A percentile compares a stretch with the other conserved stretches of the same genome.
phyloP scores from a whole-genome alignment of 2,888 invertebrate species.

The Lacanobia oleracea region DNA sequence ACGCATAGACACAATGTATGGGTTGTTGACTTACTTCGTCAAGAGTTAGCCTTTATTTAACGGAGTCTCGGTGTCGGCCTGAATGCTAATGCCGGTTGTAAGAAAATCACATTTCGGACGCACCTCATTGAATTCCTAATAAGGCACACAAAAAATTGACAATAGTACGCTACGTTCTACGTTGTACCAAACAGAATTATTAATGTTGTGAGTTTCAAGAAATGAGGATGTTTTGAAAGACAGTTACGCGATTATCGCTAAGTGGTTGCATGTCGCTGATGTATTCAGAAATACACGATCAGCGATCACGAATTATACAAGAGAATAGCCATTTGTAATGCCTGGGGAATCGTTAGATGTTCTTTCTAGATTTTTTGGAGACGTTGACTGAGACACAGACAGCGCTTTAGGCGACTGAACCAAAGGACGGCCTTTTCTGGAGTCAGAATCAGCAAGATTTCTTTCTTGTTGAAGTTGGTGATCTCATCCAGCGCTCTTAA shows the following conservation, averaged over 20 bases:
- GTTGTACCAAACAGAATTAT: slow-evolving; percentile 54
- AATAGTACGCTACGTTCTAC: slow-evolving; percentile 63
- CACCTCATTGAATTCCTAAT: slow-evolving; percentile 74
- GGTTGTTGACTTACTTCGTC: slow-evolving; percentile 84
- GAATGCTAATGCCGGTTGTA: slow-evolving; percentile 78
- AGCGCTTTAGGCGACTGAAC: slow-evolving; percentile 73
- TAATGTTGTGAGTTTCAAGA: slow-evolving; percentile 53
- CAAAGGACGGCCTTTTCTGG: slow-evolving; percentile 54
- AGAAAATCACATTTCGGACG: slow-evolving; percentile 74
- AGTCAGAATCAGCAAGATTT: slow-evolving; percentile 31
- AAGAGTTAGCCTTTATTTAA: slow-evolving; percentile 76
- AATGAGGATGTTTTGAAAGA: slow-evolving; percentile 59
- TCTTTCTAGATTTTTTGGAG: slow-evolving; percentile 71
- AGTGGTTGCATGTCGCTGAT: slow-evolving; percentile 73
- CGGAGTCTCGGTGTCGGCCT: slow-evolving; percentile 71
- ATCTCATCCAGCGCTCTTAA: slow-evolving; percentile 9
- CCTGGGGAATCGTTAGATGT: slow-evolving; percentile 73
- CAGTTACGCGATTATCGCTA: slow-evolving; percentile 62
- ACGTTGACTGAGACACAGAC: slow-evolving; percentile 70
- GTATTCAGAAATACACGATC: slow-evolving; percentile 68
- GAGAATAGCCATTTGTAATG: slow-evolving; percentile 70
- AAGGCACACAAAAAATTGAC: slow-evolving; percentile 65
- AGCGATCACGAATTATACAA: slow-evolving; percentile 68
- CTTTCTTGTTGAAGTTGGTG: background rate
- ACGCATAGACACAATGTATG: slow-evolving; percentile 73